These are phyloP conservation scores for Polydrusus tereticollis DNA, from an alignment of 2,888 invertebrate species.

Conservation along the genomic window DNA sequence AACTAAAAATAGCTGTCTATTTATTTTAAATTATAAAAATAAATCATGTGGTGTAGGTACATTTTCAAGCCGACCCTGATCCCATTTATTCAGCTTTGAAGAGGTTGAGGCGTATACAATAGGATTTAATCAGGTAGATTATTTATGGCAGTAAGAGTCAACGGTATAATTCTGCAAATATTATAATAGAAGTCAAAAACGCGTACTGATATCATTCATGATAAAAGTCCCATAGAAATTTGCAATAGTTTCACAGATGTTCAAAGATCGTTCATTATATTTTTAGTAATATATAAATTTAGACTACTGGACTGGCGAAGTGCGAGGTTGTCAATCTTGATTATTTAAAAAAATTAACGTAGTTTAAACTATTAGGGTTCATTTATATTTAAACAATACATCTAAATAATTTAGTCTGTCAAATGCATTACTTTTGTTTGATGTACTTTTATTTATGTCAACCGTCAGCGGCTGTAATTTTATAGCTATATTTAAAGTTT, in stretches of 20 bases:
- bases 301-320: constrained; percentile 8
- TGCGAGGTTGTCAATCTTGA: not conserved
- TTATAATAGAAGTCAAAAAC: too few species aligned
- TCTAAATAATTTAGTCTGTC: not conserved
- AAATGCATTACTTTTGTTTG: not conserved
- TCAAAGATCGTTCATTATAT: constrained; percentile 38
- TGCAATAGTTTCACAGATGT: constrained; percentile 23
- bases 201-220: too few species aligned
- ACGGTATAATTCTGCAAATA: too few species aligned
- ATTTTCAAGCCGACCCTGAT: too few species aligned
- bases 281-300: constrained; percentile 39
- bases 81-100: too few species aligned
- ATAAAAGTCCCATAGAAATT: not conserved
- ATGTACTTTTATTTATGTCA: not conserved
- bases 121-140: too few species aligned
- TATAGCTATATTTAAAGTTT: not conserved
- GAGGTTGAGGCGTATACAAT: too few species aligned
- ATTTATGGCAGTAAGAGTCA: too few species aligned
- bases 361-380: not conserved
- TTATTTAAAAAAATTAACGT: not conserved
- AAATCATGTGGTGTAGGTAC: too few species aligned
- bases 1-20: too few species aligned
- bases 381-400: not conserved
- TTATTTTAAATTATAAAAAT: too few species aligned
- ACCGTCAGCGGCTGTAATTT: not conserved